phyloP scores from a whole-genome alignment of 2,113 vertebrate genomes.

The Brachyhypopomus gauderio region DNA sequence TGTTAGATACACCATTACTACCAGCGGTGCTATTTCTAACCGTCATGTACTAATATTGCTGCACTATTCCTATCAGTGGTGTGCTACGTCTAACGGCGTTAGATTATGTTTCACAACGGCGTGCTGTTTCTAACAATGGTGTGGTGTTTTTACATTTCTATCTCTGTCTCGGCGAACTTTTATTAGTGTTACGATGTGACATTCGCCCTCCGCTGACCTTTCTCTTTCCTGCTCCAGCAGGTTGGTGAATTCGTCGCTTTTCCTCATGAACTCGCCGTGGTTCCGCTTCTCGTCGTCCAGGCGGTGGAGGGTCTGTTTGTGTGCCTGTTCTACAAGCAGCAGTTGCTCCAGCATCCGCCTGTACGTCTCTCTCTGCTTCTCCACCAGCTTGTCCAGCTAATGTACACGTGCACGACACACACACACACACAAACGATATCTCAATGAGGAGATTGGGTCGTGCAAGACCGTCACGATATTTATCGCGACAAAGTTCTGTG shows the following conservation, averaged over 20 bases:
- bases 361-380: constrained; percentile 90
- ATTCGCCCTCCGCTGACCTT: constrained; percentile 78
- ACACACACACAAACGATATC: not conserved
- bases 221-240: constrained; percentile 92
- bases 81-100: too few relatives aligned
- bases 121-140: too few relatives aligned
- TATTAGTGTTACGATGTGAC: not conserved
- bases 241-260: constrained; percentile 91
- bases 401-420: constrained; percentile 2
- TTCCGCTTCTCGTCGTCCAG: constrained; percentile 92
- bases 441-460: not conserved
- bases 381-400: constrained; percentile 91
- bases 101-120: too few relatives aligned
- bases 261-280: constrained; percentile 90
- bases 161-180: too few relatives aligned
- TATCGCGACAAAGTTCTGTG: not conserved
- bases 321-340: constrained; percentile 88
- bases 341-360: constrained; percentile 91
- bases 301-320: constrained; percentile 84
- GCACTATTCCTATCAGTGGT: too few relatives aligned
- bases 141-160: not conserved
- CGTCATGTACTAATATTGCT: too few relatives aligned
- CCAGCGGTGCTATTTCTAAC: too few relatives aligned
- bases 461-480: not conserved
- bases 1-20: too few relatives aligned